phyloP scores from a whole-genome alignment of 64 coral and sea anemone species.

The Cladopsammia gracilis region DNA sequence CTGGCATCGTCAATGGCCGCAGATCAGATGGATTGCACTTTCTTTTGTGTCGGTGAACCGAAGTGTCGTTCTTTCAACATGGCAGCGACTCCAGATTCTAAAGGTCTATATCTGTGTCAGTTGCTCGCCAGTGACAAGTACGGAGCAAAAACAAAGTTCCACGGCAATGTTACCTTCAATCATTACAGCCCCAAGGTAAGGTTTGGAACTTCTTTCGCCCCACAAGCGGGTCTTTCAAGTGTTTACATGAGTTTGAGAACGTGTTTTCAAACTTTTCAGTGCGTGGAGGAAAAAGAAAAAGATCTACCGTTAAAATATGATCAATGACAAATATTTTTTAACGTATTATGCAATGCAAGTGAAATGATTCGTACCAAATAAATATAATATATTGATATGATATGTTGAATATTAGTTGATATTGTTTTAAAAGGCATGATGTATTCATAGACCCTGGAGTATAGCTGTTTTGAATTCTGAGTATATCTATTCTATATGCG shows the following conservation, averaged over 20 bases:
- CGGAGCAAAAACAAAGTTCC: not conserved
- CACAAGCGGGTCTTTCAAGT: not conserved
- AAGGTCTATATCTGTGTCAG: not conserved
- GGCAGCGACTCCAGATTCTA: not conserved
- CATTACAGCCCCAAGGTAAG: not conserved
- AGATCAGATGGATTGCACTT: not conserved
- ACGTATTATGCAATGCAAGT: too few relatives aligned
- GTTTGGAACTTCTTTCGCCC: not conserved
- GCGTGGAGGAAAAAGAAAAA: too few relatives aligned
- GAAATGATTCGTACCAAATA: too few relatives aligned
- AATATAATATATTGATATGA: too few relatives aligned
- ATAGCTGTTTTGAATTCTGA: too few relatives aligned
- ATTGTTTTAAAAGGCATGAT: too few relatives aligned
- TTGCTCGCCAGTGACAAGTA: not conserved
- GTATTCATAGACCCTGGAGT: too few relatives aligned
- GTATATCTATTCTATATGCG: too few relatives aligned
- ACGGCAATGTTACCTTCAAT: not conserved
- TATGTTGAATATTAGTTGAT: too few relatives aligned
- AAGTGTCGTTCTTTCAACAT: not conserved
- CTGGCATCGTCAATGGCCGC: too few relatives aligned
- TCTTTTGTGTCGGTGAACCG: not conserved
- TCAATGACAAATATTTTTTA: too few relatives aligned
- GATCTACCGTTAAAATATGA: too few relatives aligned
- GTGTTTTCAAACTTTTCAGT: not conserved
- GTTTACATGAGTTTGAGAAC: not conserved